Base-by-base conservation (phyloP, 2,113 vertebrate species). In the Oncorhynchus nerka region DNA sequence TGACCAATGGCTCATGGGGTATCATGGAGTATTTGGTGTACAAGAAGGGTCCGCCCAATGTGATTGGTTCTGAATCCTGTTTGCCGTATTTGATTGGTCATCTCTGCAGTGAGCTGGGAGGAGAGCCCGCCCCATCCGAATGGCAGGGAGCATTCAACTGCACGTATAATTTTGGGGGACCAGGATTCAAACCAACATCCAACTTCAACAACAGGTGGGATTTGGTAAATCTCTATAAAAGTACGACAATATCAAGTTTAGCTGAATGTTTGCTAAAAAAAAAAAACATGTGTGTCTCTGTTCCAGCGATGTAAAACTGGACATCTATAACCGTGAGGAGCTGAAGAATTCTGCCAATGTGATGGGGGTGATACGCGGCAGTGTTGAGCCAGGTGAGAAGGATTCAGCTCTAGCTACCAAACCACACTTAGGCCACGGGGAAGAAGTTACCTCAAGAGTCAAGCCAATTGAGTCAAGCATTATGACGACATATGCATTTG, bases 301-400 rank as follows among this genome's bases (percentile, higher is more conserved):
- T 55, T 75, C 6, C 83, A 96, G 96, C 74, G 90, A 95, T n/a
- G 95, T 97, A 66, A 90, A 93, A 28, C 69, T 97, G 77, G 94
- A 92, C 1, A 86, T 96, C 34, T 75, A 88, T 80, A 97, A 97
- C 86, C 12, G 24, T 0, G 85, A 59, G 51, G 81, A 80, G 71
- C 39, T 94, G 59, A 92, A 83, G 67, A 88, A 92, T 49, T 96
- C 96, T 4, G 92, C 95, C 39, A 97, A 97, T 2, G 94, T 97
- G 66, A 93, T 97, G 93, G 95, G 95, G n/a, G 76, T 96, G 19
- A 97, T 97, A 77, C 92, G 87, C 3, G 96, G 96, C 62, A 94
- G 92, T 0, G 94, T 94, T 7, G 96, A 97, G 74, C 96, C 96
- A 39, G 96, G 95, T 97, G 84, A 90, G 91, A 39, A 11, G 0